phyloP scores from a whole-genome alignment of 1,140 invertebrate species.

The Saccostrea cuccullata region DNA sequence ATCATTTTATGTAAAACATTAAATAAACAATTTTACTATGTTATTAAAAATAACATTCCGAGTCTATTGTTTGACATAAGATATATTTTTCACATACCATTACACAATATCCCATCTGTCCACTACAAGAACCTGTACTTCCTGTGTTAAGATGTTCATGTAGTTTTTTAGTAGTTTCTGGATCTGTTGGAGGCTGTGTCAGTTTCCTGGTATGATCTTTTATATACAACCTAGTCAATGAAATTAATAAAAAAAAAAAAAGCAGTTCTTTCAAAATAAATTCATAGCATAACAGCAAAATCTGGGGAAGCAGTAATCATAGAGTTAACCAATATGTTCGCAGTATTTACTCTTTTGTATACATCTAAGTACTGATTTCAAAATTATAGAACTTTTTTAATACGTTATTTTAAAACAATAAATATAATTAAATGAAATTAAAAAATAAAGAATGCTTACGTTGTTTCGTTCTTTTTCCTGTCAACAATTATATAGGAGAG shows the following conservation, averaged over 20 bases:
- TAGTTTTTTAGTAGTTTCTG: conserved; percentile 54
- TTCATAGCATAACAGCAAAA: too few species aligned
- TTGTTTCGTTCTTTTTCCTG: conserved; percentile 55
- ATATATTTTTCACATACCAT: conserved; percentile 54
- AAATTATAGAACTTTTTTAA: background rate
- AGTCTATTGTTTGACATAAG: too few species aligned
- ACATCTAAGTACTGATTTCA: background rate
- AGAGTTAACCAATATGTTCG: too few species aligned
- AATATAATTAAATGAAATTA: background rate
- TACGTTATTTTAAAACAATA: background rate
- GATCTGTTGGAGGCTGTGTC: conserved; percentile 53
- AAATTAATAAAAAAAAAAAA: background rate
- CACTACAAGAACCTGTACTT: conserved; percentile 60
- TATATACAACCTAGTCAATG: conserved; percentile 67
- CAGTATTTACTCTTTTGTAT: too few species aligned
- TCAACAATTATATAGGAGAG: conserved; percentile 91
- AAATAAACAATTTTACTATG: too few species aligned
- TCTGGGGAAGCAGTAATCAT: too few species aligned
- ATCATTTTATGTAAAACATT: too few species aligned
- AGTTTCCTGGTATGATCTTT: conserved; percentile 61
- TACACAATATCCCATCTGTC: conserved; percentile 62
- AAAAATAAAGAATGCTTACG: conserved; percentile 51
- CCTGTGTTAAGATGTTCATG: conserved; percentile 67
- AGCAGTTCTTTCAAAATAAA: too few species aligned
- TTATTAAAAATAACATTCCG: too few species aligned